These are phyloP conservation scores for Kryptolebias ocellatus DNA, from an alignment of 2,797 vertebrate genomes.

Conservation along the genomic window DNA sequence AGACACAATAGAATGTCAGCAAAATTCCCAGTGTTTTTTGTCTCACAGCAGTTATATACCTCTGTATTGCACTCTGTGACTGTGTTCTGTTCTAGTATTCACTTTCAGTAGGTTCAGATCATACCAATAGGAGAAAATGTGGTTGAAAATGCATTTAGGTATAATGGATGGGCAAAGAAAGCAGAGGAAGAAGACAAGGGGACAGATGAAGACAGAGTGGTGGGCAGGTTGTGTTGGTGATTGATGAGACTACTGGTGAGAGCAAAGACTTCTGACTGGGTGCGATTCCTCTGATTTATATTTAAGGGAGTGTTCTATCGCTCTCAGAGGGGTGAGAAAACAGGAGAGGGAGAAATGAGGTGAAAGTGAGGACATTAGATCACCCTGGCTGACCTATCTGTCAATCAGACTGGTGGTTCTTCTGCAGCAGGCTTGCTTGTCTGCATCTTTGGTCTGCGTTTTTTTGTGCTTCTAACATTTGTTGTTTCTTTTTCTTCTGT, in stretches of 20 bases:
- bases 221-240: constrained; percentile 61
- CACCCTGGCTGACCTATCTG: constrained; percentile 45
- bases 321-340: constrained; percentile 62
- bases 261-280: constrained; percentile 65
- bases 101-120: background rate
- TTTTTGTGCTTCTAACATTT: constrained; percentile 10
- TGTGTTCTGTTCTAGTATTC: background rate
- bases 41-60: background rate
- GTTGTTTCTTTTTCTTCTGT: background rate
- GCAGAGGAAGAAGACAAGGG: constrained; percentile 37
- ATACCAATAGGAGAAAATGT: constrained; percentile 1
- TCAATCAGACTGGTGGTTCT: constrained; percentile 51
- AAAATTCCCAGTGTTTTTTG: constrained; percentile 3
- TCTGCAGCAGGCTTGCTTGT: constrained; percentile 18
- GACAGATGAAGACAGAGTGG: constrained; percentile 61
- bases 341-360: constrained; percentile 45
- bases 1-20: background rate
- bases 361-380: constrained; percentile 68
- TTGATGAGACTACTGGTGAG: constrained; percentile 74
- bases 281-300: constrained; percentile 78
- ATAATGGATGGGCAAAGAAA: constrained; percentile 9
- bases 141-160: constrained; percentile 21
- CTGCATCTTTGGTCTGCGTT: constrained; percentile 11
- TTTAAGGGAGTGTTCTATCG: constrained; percentile 70
- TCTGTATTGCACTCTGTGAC: background rate